Evolutionary conservation across 2,797 vertebrate species (phyloP).

Genomic region (Podargus strigoides): DNA sequence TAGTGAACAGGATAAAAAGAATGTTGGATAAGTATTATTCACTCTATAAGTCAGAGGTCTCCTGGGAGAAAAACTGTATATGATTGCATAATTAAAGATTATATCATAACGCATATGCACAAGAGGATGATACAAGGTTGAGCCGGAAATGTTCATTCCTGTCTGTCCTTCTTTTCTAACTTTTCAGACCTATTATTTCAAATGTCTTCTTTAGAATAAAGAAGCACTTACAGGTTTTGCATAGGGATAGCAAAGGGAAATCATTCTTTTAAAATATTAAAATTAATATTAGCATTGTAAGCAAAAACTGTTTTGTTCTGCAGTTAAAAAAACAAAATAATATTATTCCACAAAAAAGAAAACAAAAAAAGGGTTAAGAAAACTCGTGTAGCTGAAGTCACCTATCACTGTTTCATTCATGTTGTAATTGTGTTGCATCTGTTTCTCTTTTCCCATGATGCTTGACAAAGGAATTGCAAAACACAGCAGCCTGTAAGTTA

Average conservation of each 20-base stretch:
- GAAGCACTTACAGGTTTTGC: not conserved
- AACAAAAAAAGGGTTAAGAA: not conserved
- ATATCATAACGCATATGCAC: not conserved
- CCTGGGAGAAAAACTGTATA: not conserved
- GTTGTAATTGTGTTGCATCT: not conserved
- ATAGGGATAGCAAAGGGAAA: not conserved
- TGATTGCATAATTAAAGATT: conserved; percentile 23
- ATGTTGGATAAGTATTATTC: not conserved
- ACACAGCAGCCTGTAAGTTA: not conserved
- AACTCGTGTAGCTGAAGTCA: not conserved
- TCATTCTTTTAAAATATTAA: not conserved
- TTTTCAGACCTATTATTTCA: not conserved
- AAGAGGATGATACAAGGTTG: not conserved
- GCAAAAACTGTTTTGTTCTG: not conserved
- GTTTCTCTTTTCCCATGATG: not conserved
- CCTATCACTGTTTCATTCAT: not conserved
- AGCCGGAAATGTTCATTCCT: not conserved
- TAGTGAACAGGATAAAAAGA: conserved; percentile 65
- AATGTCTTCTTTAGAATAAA: not conserved
- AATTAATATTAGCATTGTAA: not conserved
- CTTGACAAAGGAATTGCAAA: not conserved
- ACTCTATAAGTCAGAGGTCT: not conserved
- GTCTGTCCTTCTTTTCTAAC: not conserved
- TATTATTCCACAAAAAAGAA: not conserved
- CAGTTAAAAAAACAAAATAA: not conserved